phyloP scores from a whole-genome alignment of 2,797 vertebrate genomes.

The Chelidonichthys spinosus region DNA sequence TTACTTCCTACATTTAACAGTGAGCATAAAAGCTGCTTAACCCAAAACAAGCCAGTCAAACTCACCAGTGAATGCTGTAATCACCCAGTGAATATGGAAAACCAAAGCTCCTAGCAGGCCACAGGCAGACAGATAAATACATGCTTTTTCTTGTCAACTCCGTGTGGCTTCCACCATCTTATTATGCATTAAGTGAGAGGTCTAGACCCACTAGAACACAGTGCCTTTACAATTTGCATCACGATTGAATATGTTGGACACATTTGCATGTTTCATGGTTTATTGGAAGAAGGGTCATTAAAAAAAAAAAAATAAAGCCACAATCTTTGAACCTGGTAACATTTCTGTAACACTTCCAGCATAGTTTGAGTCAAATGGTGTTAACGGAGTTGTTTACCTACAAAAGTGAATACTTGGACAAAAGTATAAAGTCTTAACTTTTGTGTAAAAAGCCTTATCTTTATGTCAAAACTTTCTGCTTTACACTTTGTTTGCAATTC shows the following conservation, averaged over 20 bases:
- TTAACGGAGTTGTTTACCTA: no score
- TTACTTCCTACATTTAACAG: constrained; percentile 58
- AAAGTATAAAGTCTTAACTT: no score
- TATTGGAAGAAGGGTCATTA: background rate
- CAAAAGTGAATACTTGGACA: no score
- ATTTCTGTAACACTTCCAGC: background rate
- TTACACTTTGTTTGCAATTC: no score
- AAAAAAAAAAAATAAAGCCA: background rate
- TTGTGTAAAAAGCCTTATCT: no score
- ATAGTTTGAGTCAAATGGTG: background rate
- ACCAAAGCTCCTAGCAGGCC: constrained; percentile 19
- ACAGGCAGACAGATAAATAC: constrained; percentile 45
- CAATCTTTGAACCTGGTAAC: background rate
- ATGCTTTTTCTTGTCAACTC: constrained; percentile 9
- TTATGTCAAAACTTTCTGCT: no score
- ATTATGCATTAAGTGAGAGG: background rate
- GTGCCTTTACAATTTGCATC: background rate
- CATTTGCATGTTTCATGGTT: background rate
- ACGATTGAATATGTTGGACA: background rate
- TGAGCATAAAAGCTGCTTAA: constrained; percentile 48
- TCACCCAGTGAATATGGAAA: constrained; percentile 40
- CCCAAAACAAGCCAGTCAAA: constrained; percentile 56
- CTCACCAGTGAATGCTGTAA: constrained; percentile 45
- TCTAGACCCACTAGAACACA: background rate
- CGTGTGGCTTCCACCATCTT: constrained; percentile 4